These are phyloP conservation scores for Conus betulinus DNA, from an alignment of 1,140 invertebrate species.

Conservation along the genomic window DNA sequence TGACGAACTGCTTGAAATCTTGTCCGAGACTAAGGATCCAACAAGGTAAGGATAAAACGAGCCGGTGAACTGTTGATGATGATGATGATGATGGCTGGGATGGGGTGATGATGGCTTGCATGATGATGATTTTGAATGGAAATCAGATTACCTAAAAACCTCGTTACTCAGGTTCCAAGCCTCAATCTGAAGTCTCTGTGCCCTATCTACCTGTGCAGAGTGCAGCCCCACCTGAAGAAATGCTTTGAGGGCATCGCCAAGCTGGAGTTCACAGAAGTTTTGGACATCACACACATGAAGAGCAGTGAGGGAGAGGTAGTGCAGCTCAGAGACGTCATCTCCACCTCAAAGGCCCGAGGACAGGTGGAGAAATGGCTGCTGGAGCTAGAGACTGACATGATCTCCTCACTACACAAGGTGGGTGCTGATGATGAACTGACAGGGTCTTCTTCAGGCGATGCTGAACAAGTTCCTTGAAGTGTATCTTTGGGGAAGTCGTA, in stretches of 20 bases:
- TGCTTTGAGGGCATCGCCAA: conserved; percentile 92
- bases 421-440: background rate
- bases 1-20: conserved; percentile 95
- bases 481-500: too few relatives aligned
- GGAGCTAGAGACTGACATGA: conserved; percentile 92
- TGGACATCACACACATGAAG: conserved; percentile 93
- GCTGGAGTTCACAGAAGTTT: conserved; percentile 87
- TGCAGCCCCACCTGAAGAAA: conserved; percentile 98
- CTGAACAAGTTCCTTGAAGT: too few relatives aligned
- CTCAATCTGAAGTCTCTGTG: too few relatives aligned
- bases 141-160: too few relatives aligned
- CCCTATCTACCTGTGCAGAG: conserved; percentile 78
- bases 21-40: conserved; percentile 98
- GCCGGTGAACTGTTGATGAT: too few relatives aligned
- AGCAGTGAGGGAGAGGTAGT: conserved; percentile 93
- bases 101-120: too few relatives aligned
- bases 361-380: conserved; percentile 96
- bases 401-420: conserved; percentile 88
- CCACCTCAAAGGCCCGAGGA: conserved; percentile 91
- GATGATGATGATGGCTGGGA: too few relatives aligned
- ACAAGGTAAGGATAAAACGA: conserved; percentile 81
- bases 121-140: too few relatives aligned
- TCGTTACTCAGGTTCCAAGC: too few relatives aligned
- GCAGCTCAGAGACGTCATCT: conserved; percentile 83
- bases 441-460: background rate